phyloP scores from a whole-genome alignment of 2,113 vertebrate species.

The Microtus montanus region DNA sequence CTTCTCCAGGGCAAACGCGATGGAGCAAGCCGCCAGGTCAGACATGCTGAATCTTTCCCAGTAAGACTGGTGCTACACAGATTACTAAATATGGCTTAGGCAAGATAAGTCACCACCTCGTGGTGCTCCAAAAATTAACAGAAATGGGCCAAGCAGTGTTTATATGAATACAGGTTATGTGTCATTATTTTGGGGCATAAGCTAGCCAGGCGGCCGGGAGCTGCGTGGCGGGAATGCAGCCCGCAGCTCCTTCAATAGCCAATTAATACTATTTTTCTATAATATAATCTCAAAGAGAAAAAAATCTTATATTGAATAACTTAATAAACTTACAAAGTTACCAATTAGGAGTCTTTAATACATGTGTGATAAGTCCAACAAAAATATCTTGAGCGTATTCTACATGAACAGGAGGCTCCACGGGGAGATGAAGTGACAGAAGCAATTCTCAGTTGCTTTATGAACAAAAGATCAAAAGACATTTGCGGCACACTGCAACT shows the following conservation, averaged over 20 bases:
- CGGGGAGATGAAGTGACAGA: background rate
- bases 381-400: background rate
- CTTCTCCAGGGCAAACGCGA: too few relatives aligned
- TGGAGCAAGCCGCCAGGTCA: too few relatives aligned
- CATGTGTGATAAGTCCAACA: background rate
- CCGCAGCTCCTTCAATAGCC: background rate
- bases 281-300: conserved; percentile 35
- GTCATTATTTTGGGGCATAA: too few relatives aligned
- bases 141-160: too few relatives aligned
- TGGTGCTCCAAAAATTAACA: too few relatives aligned
- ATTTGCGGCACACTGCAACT: background rate
- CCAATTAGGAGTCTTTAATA: background rate
- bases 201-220: too few relatives aligned
- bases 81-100: too few relatives aligned
- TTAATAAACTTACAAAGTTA: conserved; percentile 32
- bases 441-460: background rate
- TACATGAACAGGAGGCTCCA: background rate
- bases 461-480: conserved; percentile 12
- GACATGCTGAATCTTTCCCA: too few relatives aligned
- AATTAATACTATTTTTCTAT: conserved; percentile 35
- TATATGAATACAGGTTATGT: too few relatives aligned
- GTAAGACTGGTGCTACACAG: too few relatives aligned
- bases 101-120: too few relatives aligned
- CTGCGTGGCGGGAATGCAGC: too few relatives aligned
- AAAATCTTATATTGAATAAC: conserved; percentile 23